A percentile compares a stretch with the other conserved stretches of the same genome.
Conservation (phyloP, 2,888 invertebrate species). For the Euproctis similis region DNA sequence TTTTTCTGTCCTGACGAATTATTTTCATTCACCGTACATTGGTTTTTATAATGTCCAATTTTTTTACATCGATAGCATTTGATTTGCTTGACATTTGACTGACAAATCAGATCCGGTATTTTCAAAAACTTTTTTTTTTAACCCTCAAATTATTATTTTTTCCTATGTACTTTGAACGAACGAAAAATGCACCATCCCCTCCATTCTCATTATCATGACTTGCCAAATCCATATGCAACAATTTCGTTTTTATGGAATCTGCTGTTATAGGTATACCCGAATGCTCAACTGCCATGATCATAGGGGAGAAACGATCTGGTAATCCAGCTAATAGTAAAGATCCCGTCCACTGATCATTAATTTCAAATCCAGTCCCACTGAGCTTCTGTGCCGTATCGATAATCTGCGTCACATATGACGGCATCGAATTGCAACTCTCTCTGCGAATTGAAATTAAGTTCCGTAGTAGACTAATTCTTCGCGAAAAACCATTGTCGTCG, state of each 20-base stretch:
- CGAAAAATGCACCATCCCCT: not conserved
- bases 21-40: not conserved
- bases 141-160: no score
- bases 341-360: not conserved
- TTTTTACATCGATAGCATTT: not conserved
- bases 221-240: not conserved
- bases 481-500: no score
- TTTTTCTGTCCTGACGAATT: not conserved
- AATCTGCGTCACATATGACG: not conserved
- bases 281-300: not conserved
- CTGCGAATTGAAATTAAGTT: not conserved
- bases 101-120: not conserved
- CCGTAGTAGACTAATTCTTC: not conserved
- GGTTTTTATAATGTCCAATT: no score
- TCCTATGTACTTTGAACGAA: no score
- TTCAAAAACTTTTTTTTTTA: not conserved
- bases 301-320: not conserved
- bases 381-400: not conserved
- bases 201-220: not conserved
- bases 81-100: not conserved
- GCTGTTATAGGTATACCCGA: not conserved
- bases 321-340: not conserved
- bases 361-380: slow-evolving; percentile 1
- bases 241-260: not conserved
- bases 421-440: not conserved